Percentiles rank a stretch among this genome's conserved stretches.
phyloP scores from a whole-genome alignment of 1,140 invertebrate species.

The Temnothorax longispinosus region DNA sequence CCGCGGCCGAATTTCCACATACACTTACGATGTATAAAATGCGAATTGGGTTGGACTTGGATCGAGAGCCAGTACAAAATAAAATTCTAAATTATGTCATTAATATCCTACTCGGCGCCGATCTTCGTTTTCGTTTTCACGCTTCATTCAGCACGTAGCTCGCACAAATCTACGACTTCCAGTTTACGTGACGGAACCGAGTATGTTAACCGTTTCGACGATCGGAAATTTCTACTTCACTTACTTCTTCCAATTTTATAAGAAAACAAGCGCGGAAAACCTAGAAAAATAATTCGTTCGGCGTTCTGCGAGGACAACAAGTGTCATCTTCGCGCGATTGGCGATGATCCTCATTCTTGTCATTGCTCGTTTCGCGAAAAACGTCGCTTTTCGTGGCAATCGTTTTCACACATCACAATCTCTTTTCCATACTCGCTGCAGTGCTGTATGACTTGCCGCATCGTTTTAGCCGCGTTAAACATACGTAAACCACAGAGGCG shows the following conservation, averaged over 20 bases:
- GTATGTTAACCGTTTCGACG: conserved; percentile 44
- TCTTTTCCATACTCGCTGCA: background rate
- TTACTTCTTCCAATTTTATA: conserved; percentile 65
- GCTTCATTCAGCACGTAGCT: conserved; percentile 23
- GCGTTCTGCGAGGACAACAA: conserved; percentile 9
- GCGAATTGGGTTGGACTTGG: background rate
- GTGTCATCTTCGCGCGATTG: conserved; percentile 46
- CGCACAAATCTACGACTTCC: conserved; percentile 57
- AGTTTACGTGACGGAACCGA: conserved; percentile 22
- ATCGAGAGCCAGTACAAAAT: conserved; percentile 43
- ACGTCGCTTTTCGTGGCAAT: background rate
- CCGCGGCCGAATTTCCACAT: background rate
- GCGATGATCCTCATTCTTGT: conserved; percentile 11
- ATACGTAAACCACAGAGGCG: background rate
- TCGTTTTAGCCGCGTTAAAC: background rate
- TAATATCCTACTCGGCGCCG: background rate
- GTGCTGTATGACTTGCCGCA: background rate
- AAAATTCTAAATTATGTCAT: conserved; percentile 23
- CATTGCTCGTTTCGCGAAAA: conserved; percentile 4
- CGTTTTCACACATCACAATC: background rate
- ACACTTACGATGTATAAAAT: background rate
- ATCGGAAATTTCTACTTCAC: conserved; percentile 50
- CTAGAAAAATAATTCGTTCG: conserved; percentile 19
- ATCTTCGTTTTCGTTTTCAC: conserved; percentile 22
- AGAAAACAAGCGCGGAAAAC: conserved; percentile 15